Base-by-base conservation (phyloP, 2,113 vertebrate species). In the Electrona antarctica region DNA sequence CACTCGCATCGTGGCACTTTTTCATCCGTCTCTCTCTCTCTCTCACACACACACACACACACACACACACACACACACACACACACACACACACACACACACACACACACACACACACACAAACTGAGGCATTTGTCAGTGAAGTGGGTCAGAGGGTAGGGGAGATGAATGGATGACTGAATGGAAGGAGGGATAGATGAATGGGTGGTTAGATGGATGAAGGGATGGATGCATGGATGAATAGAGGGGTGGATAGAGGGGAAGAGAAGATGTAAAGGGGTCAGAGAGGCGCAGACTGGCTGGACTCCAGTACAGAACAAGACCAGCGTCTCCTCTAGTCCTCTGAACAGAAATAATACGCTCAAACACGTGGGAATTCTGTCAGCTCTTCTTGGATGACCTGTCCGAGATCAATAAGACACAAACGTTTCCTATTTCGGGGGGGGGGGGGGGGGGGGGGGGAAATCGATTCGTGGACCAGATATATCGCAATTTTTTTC, bases 121-220 rank as follows among this genome's bases (percentile, higher is more conserved):
- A 70, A 70, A 54, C 76, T 73, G 74, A 73, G 84, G 85, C 84
- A 63, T 86, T 80, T 79, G 80, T 80, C 76, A 89, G 85, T 90
- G 88, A 90, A 91, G 73, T 90, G 77, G 90, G 90, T 91, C 90
- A 91, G 84, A 87, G 88, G 85, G 82, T 7, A 71, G 72, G 83
- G 73, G 72, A 81, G 67, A 85, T 80, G 83, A 84, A 88, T 85
- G 79, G 68, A 63, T 63, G 66, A 74, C 74, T 87, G 80, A 86
- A 85, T 73, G 54, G 76, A 75, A 64, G 77, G 86, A 80, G 68
- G 80, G 74, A 79, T 82, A 79, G 82, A 87, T 83, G 87, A 89
- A 91, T 87, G 77, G 79, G 66, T 60, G 73, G 73, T 29, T 69
- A 73, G 76, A 79, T 81, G 64, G 77, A 81, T 80, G 74, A 77